Conservation (phyloP, 2,797 vertebrate genomes). For the Rhodeus uyekii region DNA sequence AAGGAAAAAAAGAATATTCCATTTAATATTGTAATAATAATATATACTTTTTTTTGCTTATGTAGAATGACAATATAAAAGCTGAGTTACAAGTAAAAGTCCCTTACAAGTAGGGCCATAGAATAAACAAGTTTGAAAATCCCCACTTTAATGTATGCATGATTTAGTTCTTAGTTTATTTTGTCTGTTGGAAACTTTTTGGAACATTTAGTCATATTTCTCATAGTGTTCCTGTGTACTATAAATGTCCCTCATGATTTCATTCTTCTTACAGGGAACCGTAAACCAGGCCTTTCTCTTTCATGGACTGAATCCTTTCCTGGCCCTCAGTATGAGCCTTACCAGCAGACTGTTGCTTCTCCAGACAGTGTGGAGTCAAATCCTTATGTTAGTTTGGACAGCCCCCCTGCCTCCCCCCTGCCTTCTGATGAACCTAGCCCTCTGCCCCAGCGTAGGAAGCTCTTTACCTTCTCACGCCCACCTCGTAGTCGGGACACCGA, state of each 20-base stretch:
- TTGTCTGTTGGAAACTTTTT: not conserved
- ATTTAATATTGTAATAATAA: not conserved
- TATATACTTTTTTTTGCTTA: not conserved
- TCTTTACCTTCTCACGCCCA: constrained; percentile 92
- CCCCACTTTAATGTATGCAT: not conserved
- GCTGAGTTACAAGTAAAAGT: not conserved
- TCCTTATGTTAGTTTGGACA: constrained; percentile 95
- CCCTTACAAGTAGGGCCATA: not conserved
- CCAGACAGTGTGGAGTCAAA: constrained; percentile 93
- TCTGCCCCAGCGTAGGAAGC: constrained; percentile 82
- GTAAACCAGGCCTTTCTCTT: constrained; percentile 78
- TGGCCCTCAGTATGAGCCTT: constrained; percentile 80
- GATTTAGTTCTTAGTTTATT: constrained; percentile 10
- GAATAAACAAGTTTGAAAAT: constrained; percentile 13
- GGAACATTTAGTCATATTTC: not conserved
- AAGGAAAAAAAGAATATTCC: not conserved
- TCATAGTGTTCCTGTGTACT: not conserved
- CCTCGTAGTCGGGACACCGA: constrained; percentile 91
- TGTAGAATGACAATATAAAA: not conserved
- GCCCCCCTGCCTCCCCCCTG: constrained; percentile 83
- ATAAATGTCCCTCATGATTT: not conserved
- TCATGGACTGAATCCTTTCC: constrained; percentile 87
- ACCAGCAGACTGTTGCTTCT: constrained; percentile 78
- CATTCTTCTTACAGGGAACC: constrained; percentile 66
- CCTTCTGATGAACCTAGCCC: constrained; percentile 75